These are phyloP conservation scores for Rotaria sp. DNA, from an alignment of 2,888 invertebrate genomes.

Conservation along the genomic window DNA sequence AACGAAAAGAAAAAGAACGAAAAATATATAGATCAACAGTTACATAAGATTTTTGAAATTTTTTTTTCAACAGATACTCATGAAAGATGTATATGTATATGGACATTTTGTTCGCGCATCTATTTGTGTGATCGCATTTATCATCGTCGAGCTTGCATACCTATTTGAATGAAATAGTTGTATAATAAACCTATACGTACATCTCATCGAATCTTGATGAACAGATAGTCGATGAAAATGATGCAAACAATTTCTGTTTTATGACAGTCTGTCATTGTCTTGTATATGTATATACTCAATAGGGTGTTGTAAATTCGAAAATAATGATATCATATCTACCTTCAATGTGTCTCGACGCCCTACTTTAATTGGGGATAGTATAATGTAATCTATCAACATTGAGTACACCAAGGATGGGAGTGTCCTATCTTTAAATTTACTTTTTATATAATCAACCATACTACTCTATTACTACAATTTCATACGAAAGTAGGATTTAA, in stretches of 20 bases:
- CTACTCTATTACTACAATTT: not conserved
- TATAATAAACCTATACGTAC: not conserved
- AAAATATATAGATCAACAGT: not conserved
- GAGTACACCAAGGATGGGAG: not conserved
- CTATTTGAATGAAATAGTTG: not conserved
- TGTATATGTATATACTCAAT: not conserved
- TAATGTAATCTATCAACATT: not conserved
- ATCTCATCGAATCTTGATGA: not conserved
- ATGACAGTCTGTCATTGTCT: not conserved
- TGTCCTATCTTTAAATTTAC: not conserved
- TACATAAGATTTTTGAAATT: constrained; percentile 6
- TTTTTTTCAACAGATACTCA: not conserved
- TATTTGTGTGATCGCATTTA: constrained; percentile 4
- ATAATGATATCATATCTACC: constrained; percentile 14
- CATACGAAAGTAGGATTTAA: not conserved
- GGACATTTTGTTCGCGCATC: not conserved
- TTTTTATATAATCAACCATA: not conserved
- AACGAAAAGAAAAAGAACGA: not conserved
- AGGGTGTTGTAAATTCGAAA: not conserved
- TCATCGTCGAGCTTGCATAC: not conserved
- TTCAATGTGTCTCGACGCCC: constrained; percentile 19
- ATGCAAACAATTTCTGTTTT: not conserved
- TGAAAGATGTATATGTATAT: not conserved
- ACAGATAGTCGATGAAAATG: not conserved
- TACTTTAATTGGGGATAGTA: not conserved